Base-by-base conservation (phyloP, 92 coral and sea anemone genomes). In the Bergia puertoricense region DNA sequence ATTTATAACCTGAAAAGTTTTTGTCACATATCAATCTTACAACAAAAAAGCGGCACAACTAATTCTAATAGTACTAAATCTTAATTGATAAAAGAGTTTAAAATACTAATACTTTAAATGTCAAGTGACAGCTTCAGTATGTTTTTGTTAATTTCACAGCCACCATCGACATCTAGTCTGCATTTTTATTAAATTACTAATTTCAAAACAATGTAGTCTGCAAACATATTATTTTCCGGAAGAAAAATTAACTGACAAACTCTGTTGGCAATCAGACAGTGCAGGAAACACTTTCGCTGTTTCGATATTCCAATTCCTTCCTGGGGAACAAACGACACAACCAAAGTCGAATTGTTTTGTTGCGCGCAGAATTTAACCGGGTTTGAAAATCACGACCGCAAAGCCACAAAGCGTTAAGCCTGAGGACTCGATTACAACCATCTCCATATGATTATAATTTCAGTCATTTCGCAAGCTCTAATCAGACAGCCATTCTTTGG, bases 271-370 rank as follows among this genome's bases (percentile, higher is more conserved):
- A 84, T 68, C 78, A 84, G 79, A 22, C 87, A 46, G 77, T 69
- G 78, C 65, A 84, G 87, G 87, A 84, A 84, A 84, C 87, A 48
- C 23, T 84, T 37, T 69, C 36, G 68, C 87, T 23, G 87, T 84
- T 84, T 42, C 38, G 40, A 71, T 71, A 45, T 69, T 67, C 78
- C 79, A 84, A 84, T 84, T 84, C 76, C 77, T 84, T 84, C 87
- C 87, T 84, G 74, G 54, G 62, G 62, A 83, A 23, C 22, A 36
- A 45, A 36, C 18, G 36, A 84, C 48, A 14, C 65, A 46, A 46
- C 42, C 79, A 14, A 84, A n/a, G 37, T 23, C 62, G 11, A 84
- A 71, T 36, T 84, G 87, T 48, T 71, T 30, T 69, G 71, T 83
- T 83, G 77, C 14, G 14, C 41, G 18, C 43, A 6, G 67, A 54